Percentiles rank a stretch among this genome's conserved stretches.
These are phyloP conservation scores for Synodontis membranacea DNA, from an alignment of 2,113 vertebrate genomes.

Conservation along the genomic window DNA sequence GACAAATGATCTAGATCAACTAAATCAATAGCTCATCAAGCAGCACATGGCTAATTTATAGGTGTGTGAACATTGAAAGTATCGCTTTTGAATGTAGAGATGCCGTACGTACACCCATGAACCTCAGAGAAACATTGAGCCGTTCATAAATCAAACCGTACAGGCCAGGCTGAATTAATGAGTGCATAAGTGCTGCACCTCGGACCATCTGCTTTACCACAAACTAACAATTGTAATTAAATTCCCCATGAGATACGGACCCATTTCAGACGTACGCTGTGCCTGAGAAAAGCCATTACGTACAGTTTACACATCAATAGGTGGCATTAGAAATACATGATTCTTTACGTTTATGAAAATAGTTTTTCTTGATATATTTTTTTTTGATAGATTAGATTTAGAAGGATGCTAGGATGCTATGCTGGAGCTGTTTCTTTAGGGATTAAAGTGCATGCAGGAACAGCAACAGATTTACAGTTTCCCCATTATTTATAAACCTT, in stretches of 20 bases:
- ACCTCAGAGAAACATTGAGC: slow-evolving; percentile 28
- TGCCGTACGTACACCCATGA: neutral
- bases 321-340: neutral
- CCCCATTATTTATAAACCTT: neutral
- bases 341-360: neutral
- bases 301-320: slow-evolving; percentile 14
- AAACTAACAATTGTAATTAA: slow-evolving; percentile 51
- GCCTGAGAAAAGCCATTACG: neutral
- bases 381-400: neutral
- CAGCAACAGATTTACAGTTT: neutral
- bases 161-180: slow-evolving; percentile 47
- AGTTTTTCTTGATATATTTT: too few species aligned
- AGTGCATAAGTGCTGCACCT: slow-evolving; percentile 35
- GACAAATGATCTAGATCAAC: neutral
- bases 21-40: slow-evolving; percentile 1
- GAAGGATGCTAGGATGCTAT: neutral
- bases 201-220: slow-evolving; percentile 50
- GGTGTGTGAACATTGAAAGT: neutral
- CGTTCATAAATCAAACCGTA: slow-evolving; percentile 50
- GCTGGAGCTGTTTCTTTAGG: neutral
- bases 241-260: slow-evolving; percentile 39
- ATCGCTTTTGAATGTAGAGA: neutral
- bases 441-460: neutral
- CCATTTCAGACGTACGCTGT: slow-evolving; percentile 15
- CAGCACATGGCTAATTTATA: neutral